Conservation (phyloP, 2,797 vertebrate species). For the Ataeniobius toweri region DNA sequence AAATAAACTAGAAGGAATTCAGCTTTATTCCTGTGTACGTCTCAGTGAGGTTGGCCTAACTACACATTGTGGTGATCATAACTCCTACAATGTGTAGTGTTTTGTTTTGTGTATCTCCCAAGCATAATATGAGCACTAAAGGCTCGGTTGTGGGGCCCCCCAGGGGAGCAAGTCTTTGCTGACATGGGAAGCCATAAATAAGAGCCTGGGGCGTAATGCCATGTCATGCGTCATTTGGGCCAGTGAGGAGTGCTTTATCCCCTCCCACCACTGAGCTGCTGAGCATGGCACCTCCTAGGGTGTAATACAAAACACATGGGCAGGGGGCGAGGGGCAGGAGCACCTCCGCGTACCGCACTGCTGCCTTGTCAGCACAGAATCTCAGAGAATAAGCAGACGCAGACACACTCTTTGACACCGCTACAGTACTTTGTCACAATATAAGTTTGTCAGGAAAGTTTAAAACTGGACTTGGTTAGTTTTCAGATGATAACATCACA, state of each 20-base stretch:
- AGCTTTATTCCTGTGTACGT: slow-evolving; percentile 57
- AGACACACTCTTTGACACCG: slow-evolving; percentile 36
- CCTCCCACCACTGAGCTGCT: slow-evolving; percentile 67
- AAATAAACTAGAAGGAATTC: slow-evolving; percentile 52
- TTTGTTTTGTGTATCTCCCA: slow-evolving; percentile 41
- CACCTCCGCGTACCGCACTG: slow-evolving; percentile 71
- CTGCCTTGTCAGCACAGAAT: slow-evolving; percentile 72
- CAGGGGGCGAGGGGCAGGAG: slow-evolving; percentile 72
- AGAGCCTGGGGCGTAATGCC: slow-evolving; percentile 74
- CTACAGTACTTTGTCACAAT: slow-evolving; percentile 9
- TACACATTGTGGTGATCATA: slow-evolving; percentile 44
- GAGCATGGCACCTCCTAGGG: slow-evolving; percentile 81
- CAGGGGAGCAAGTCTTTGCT: slow-evolving; percentile 73
- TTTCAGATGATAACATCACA: slow-evolving; percentile 15
- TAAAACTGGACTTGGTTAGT: slow-evolving; percentile 3
- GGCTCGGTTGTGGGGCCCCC: slow-evolving; percentile 63
- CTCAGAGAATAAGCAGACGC: slow-evolving; percentile 72
- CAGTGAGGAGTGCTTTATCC: slow-evolving; percentile 77
- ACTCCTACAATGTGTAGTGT: slow-evolving; percentile 40
- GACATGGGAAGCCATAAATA: slow-evolving; percentile 86
- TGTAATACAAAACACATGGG: slow-evolving; percentile 83
- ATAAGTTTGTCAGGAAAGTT: slow-evolving; percentile 20
- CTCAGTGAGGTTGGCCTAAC: slow-evolving; percentile 43
- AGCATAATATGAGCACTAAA: slow-evolving; percentile 52
- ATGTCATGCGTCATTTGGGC: slow-evolving; percentile 83